Percentiles rank a stretch among this genome's conserved stretches.
These are phyloP conservation scores for Poeciliopsis prolifica DNA, from an alignment of 2,113 vertebrate genomes.

Conservation along the genomic window DNA sequence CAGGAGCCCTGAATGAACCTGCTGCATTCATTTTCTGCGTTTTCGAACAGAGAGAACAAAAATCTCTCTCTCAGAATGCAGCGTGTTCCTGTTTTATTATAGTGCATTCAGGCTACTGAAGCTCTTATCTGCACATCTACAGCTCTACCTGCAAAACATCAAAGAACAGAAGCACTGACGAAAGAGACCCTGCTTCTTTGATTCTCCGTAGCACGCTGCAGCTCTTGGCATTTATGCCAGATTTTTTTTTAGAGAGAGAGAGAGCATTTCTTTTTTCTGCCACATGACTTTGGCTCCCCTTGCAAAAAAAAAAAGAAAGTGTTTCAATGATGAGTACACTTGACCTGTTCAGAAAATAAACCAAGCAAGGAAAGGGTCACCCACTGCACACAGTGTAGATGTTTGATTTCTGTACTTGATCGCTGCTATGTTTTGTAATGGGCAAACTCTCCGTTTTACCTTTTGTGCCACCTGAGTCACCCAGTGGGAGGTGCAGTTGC, in stretches of 20 bases:
- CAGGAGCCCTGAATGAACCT: conserved; percentile 24
- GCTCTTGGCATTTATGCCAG: conserved; percentile 30
- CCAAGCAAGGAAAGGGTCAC: conserved; percentile 19
- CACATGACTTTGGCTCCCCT: conserved; percentile 15
- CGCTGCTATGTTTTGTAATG: conserved; percentile 20
- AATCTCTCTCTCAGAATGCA: conserved; percentile 21
- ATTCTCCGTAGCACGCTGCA: conserved; percentile 41
- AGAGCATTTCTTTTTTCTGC: conserved; percentile 24
- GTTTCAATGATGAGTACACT: conserved; percentile 15
- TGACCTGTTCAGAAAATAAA: conserved; percentile 29
- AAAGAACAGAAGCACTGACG: conserved; percentile 49
- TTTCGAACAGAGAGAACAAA: conserved; percentile 26
- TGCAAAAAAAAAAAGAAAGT: background rate
- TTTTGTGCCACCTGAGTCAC: conserved; percentile 98
- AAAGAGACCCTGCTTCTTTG: conserved; percentile 38
- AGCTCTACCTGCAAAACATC: conserved; percentile 56
- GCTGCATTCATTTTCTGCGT: conserved; percentile 13
- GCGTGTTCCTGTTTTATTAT: conserved; percentile 13
- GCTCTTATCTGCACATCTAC: conserved; percentile 34
- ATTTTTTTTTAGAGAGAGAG: conserved; percentile 17
- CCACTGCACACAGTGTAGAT: background rate
- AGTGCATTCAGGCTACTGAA: conserved; percentile 16
- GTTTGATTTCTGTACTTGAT: conserved; percentile 19
- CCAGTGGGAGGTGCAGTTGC: conserved; percentile 99
- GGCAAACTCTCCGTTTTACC: conserved; percentile 75